Evolutionary conservation across 2,113 vertebrate genomes (phyloP).

Genomic region (Oostethus manadensis): DNA sequence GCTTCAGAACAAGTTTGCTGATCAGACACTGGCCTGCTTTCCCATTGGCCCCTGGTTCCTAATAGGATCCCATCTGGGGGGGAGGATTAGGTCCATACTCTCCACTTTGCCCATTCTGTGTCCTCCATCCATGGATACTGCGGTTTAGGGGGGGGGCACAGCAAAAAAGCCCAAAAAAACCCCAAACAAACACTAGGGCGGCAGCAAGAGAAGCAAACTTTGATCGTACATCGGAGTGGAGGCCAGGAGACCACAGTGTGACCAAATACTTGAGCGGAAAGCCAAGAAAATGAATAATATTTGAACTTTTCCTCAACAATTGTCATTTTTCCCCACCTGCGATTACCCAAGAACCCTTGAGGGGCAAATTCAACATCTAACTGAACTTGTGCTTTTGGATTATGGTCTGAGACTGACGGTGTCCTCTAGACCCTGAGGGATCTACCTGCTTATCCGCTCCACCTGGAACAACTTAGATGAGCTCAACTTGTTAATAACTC

Average conservation of each 20-base stretch:
- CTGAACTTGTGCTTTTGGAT: constrained; percentile 44
- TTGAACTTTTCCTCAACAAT: constrained; percentile 8
- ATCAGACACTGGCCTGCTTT: constrained; percentile 75
- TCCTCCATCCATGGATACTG: constrained; percentile 65
- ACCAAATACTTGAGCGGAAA: constrained; percentile 16
- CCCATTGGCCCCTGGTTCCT: constrained; percentile 67
- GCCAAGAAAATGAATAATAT: constrained; percentile 36
- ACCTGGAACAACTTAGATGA: constrained; percentile 65
- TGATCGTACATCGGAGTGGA: constrained; percentile 13
- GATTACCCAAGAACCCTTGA: constrained; percentile 6
- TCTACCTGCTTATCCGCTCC: constrained; percentile 58
- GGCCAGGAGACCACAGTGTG: background rate
- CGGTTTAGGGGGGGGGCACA: constrained; percentile 60
- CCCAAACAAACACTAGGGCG: constrained; percentile 18
- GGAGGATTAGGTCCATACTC: constrained; percentile 68
- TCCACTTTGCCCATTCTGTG: constrained; percentile 58
- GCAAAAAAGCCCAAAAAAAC: constrained; percentile 14
- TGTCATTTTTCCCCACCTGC: background rate
- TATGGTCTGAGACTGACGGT: constrained; percentile 37
- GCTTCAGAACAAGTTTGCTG: constrained; percentile 68
- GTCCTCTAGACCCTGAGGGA: constrained; percentile 50
- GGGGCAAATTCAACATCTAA: constrained; percentile 18
- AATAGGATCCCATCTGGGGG: constrained; percentile 73
- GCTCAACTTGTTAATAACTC: constrained; percentile 57
- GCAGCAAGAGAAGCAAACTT: constrained; percentile 34